Evolutionary conservation across 2,888 invertebrate species (phyloP).

Genomic region (Liodrosophila aerea): DNA sequence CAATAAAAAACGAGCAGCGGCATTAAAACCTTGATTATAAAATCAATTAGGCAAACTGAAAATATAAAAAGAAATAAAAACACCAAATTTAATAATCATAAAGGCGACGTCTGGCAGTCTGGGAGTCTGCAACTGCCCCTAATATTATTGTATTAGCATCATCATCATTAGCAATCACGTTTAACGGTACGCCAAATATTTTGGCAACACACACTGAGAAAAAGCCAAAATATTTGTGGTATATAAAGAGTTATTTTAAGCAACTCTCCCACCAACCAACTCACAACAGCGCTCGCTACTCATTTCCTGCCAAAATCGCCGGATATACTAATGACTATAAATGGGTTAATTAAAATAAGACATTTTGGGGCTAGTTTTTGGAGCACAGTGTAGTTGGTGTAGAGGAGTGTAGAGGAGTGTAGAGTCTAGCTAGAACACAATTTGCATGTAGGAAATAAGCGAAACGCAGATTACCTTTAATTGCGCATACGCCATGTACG

Average conservation of each 20-base stretch:
- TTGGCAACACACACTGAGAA: constrained; percentile 27
- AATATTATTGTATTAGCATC: constrained; percentile 28
- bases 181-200: constrained; percentile 46
- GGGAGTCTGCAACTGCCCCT: constrained; percentile 23
- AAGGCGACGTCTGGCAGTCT: constrained; percentile 33
- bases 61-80: constrained; percentile 3
- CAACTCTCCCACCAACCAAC: constrained; percentile 36
- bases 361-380: constrained; percentile 16
- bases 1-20: constrained; percentile 47
- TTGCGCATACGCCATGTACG: constrained; percentile 73
- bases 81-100: constrained; percentile 13
- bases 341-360: constrained; percentile 69
- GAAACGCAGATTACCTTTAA: constrained; percentile 56
- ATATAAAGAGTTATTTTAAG: constrained; percentile 6
- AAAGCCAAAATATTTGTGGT: too few relatives aligned
- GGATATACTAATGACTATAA: constrained; percentile 66
- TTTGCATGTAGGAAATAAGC: constrained; percentile 66
- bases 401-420: not conserved
- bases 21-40: constrained; percentile 74
- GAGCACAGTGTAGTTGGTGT: constrained; percentile 1
- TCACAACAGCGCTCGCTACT: constrained; percentile 1
- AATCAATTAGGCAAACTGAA: constrained; percentile 63
- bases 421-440: constrained; percentile 28
- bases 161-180: constrained; percentile 42
- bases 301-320: constrained; percentile 64